Conservation (phyloP, 2,888 invertebrate species). For the Poecilus cupreus region DNA sequence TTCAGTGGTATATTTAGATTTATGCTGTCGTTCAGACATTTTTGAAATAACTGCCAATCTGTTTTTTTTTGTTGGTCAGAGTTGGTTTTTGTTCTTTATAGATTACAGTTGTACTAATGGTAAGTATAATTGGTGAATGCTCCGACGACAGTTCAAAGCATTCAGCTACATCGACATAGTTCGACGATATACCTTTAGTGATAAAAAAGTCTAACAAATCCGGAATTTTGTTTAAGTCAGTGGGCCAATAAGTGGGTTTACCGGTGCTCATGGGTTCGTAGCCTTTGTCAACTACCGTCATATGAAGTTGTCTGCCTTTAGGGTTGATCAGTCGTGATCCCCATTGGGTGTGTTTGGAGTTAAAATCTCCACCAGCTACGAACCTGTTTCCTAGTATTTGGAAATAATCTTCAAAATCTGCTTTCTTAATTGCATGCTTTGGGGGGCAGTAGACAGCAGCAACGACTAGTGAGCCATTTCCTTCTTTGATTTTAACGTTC, state of each 20-base stretch:
- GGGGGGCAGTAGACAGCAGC: too few species aligned
- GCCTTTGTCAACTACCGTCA: not conserved
- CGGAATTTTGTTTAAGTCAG: slow-evolving; percentile 62
- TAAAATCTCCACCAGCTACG: too few species aligned
- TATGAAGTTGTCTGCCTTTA: too few species aligned
- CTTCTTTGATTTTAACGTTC: not conserved
- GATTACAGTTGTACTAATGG: not conserved
- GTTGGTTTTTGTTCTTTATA: not conserved
- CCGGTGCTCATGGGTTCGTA: slow-evolving; percentile 55
- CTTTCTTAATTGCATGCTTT: too few species aligned
- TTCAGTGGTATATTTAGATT: not conserved
- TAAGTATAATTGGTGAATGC: not conserved
- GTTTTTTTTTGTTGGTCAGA: not conserved
- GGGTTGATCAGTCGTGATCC: too few species aligned
- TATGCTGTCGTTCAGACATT: not conserved
- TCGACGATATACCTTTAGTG: slow-evolving; percentile 59
- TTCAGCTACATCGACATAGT: slow-evolving; percentile 12
- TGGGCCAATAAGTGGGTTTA: slow-evolving; percentile 64
- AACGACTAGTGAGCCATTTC: not conserved
- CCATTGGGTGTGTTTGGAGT: too few species aligned
- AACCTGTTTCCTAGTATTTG: too few species aligned
- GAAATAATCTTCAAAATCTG: too few species aligned
- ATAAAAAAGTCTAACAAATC: slow-evolving; percentile 64
- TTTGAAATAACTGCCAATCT: not conserved
- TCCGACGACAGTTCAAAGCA: not conserved